phyloP scores from a whole-genome alignment of 2,888 invertebrate species.

The Eudasyphora cyanicolor region DNA sequence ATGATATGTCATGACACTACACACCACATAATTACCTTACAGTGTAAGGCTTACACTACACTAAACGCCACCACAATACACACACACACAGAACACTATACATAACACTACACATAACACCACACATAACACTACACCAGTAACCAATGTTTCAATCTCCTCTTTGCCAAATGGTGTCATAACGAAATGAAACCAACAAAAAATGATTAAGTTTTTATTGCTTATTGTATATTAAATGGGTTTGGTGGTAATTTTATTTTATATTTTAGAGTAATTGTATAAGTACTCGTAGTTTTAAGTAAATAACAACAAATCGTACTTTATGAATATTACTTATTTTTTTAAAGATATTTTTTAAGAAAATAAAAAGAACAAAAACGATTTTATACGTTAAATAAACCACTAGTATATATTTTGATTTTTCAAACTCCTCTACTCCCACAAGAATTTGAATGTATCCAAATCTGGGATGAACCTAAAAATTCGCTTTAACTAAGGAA shows the following conservation, averaged over 20 bases:
- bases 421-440: too few relatives aligned
- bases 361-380: background rate
- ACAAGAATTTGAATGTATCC: too few relatives aligned
- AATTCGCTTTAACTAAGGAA: too few relatives aligned
- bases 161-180: background rate
- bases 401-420: too few relatives aligned
- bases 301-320: background rate
- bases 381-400: background rate
- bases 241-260: background rate
- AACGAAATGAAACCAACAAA: background rate
- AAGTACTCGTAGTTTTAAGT: background rate
- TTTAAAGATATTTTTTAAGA: background rate
- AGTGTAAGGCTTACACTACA: too few relatives aligned
- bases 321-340: background rate
- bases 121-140: background rate
- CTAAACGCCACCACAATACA: too few relatives aligned
- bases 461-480: too few relatives aligned
- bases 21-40: background rate
- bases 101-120: background rate
- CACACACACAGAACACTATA: too few relatives aligned
- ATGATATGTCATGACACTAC: background rate
- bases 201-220: constrained; percentile 2
- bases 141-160: background rate
- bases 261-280: background rate
- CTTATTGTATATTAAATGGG: background rate